Percentiles rank a stretch among this genome's conserved stretches.
Evolutionary conservation across 2,113 vertebrate species (phyloP).

Genomic region (Thamnaconus septentrionalis): DNA sequence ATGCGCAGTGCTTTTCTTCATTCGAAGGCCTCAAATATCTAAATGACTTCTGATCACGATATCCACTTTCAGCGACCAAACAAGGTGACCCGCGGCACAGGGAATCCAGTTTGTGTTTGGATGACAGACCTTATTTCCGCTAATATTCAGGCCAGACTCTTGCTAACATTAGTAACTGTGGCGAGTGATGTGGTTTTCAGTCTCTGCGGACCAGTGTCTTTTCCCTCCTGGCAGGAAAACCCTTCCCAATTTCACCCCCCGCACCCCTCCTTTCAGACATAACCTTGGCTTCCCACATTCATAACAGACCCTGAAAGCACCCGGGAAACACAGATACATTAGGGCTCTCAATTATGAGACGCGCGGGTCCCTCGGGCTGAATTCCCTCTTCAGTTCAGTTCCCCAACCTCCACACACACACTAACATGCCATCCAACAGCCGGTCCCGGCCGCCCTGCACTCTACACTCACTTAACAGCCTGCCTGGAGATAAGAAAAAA

Average conservation of each 20-base stretch:
- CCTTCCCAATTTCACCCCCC: slow-evolving; percentile 54
- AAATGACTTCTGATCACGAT: not conserved
- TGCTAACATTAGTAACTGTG: slow-evolving; percentile 25
- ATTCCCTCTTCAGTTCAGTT: slow-evolving; percentile 38
- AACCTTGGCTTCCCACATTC: slow-evolving; percentile 65
- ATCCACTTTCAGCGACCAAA: too few relatives aligned
- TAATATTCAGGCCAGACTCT: too few relatives aligned
- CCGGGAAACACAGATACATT: slow-evolving; percentile 66
- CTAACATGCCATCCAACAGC: slow-evolving; percentile 65
- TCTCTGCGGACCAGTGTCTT: slow-evolving; percentile 30
- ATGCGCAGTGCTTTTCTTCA: too few relatives aligned
- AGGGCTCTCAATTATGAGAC: slow-evolving; percentile 70
- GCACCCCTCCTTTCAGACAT: slow-evolving; percentile 20
- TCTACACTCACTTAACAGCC: slow-evolving; percentile 66
- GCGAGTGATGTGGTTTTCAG: slow-evolving; percentile 33
- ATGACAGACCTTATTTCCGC: too few relatives aligned
- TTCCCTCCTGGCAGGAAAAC: slow-evolving; percentile 52
- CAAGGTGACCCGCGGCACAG: too few relatives aligned
- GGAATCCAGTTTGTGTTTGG: too few relatives aligned
- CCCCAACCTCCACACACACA: slow-evolving; percentile 23
- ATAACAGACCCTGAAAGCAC: slow-evolving; percentile 65
- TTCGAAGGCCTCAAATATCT: too few relatives aligned
- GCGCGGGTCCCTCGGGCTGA: slow-evolving; percentile 61
- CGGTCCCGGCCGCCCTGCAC: slow-evolving; percentile 42
- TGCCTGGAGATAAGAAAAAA: slow-evolving; percentile 55